phyloP scores from a whole-genome alignment of 2,888 invertebrate genomes.

The Chironomus riparius region DNA sequence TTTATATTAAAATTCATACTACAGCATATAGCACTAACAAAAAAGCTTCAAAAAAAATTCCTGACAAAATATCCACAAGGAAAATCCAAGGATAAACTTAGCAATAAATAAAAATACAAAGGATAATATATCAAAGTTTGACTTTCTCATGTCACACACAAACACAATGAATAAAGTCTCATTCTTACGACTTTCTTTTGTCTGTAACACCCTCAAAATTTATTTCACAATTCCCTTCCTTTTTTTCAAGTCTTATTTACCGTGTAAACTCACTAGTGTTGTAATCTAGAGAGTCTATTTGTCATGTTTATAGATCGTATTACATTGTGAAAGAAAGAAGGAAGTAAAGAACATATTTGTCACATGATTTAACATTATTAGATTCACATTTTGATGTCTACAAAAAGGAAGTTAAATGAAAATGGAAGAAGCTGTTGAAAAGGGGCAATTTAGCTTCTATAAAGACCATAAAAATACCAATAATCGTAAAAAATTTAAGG shows the following conservation, averaged over 20 bases:
- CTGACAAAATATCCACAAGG: too few species aligned
- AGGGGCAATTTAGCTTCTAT: neutral
- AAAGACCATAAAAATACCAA: neutral
- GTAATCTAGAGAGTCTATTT: too few species aligned
- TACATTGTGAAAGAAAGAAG: too few species aligned
- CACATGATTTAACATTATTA: conserved; percentile 27
- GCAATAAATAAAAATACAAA: too few species aligned
- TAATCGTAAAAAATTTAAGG: neutral
- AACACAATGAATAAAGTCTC: neutral
- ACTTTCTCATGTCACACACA: neutral
- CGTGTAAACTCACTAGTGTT: too few species aligned
- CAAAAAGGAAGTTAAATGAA: neutral
- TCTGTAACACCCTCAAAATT: too few species aligned
- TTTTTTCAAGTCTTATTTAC: too few species aligned
- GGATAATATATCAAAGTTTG: neutral
- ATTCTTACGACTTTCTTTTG: neutral
- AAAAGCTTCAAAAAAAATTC: too few species aligned
- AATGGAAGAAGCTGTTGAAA: neutral
- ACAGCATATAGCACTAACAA: too few species aligned
- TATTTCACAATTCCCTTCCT: neutral
- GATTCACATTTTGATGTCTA: neutral
- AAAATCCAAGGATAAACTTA: too few species aligned
- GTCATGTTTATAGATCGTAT: too few species aligned
- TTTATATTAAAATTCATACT: too few species aligned
- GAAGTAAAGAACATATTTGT: conserved; percentile 17